Base-by-base conservation (phyloP, 2,113 vertebrate species). In the Zeus faber region DNA sequence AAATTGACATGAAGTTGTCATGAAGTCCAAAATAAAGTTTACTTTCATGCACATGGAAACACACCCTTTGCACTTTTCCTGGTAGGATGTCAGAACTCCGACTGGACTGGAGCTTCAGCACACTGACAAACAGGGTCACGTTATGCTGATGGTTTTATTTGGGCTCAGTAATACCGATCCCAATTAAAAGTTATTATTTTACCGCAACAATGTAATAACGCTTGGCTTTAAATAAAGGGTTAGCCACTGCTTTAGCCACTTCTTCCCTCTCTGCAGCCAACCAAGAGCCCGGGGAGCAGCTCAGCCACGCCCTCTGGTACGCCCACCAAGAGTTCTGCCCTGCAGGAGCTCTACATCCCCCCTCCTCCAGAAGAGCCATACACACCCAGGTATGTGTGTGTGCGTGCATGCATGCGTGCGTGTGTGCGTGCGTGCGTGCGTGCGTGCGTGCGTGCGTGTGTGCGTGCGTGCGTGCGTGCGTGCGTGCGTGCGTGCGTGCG, bases 331-430 rank as follows among this genome's bases (percentile, higher is more conserved):
- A 98, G 89, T 79, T 95, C 95, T 31, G 97, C 97, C 23, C 94
- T 99, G 18, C 96, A 96, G 68, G 96, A 98, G 60, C 94, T 99
- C 26, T 97, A 92, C 83, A 98, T 99, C 63, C 97, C 97, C 0
- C 97, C 97, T 66, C 97, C 97, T 52, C 97, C 97, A 13, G 77
- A 90, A 58, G 96, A 98, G 69, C 97, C 97, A 0, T 99, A 99
- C 74, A 87, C 89, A 66, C 97, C 97, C 74, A 96, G 96, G 97
- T 99, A 76, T n/a, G n/a, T n/a, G 3, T 27, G 39, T 18, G n/a
- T 10, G 18, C 13, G 31, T n/a, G 23, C 5, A 17, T 31, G 6
- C 20, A 25, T 18, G 23, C 14, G 20, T 17, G 45, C 11, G 23
- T 8, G 21, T 27, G 37, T 2, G 13, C 7, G 43, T 18, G 35